Conservation (phyloP, 30 jellyfish, hydroid and myxozoan genomes). For the Aurelia aurita region DNA sequence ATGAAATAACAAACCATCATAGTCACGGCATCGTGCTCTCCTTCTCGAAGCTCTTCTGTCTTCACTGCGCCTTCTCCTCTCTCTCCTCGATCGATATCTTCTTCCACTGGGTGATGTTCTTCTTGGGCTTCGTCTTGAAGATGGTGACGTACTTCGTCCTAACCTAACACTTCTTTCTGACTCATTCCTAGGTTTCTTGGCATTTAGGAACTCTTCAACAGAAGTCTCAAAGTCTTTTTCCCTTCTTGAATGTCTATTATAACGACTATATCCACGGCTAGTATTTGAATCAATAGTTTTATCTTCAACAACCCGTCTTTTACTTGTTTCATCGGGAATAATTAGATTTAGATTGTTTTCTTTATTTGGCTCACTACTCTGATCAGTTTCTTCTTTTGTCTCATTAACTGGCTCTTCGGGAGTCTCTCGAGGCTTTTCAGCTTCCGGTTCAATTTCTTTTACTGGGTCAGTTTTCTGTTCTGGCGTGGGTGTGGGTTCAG, state of each 20-base stretch:
- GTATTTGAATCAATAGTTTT: constrained; percentile 7
- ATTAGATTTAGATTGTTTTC: background rate
- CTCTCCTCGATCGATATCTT: constrained; percentile 78
- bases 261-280: constrained; percentile 47
- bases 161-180: constrained; percentile 56
- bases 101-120: constrained; percentile 82
- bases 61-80: constrained; percentile 63
- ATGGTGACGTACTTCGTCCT: constrained; percentile 78
- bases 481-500: too few species aligned
- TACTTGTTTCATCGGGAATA: constrained; percentile 19
- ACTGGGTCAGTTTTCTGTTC: background rate
- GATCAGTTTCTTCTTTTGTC: background rate
- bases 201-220: constrained; percentile 30
- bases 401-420: background rate
- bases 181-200: constrained; percentile 50
- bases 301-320: constrained; percentile 20
- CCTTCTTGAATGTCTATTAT: constrained; percentile 41
- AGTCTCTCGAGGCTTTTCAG: too few species aligned
- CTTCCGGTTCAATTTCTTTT: background rate
- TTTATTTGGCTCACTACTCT: background rate
- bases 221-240: constrained; percentile 54
- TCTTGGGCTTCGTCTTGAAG: constrained; percentile 67
- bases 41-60: constrained; percentile 71
- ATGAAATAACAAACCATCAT: constrained; percentile 71
- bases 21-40: constrained; percentile 88